These are phyloP conservation scores for Epinotia brunnichana DNA, from an alignment of 2,888 invertebrate genomes.

Conservation along the genomic window DNA sequence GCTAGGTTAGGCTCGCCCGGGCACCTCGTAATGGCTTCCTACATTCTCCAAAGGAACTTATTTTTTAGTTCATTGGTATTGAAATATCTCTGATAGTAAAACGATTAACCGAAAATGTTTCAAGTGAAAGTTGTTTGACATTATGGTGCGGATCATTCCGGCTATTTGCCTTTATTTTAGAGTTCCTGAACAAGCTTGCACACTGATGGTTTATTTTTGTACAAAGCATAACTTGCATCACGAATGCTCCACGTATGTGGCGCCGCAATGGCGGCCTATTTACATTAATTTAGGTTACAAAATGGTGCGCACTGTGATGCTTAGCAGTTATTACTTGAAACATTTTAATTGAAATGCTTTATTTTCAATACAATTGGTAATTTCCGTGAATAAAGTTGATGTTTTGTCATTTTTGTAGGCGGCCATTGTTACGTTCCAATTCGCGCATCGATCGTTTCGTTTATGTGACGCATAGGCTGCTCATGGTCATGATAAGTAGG, in stretches of 20 bases:
- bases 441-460: constrained; percentile 48
- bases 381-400: constrained; percentile 41
- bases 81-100: constrained; percentile 83
- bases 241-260: constrained; percentile 61
- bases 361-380: constrained; percentile 44
- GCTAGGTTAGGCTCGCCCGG: constrained; percentile 48
- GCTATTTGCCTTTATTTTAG: constrained; percentile 63
- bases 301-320: constrained; percentile 56
- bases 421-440: constrained; percentile 57
- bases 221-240: constrained; percentile 54
- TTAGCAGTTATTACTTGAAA: constrained; percentile 59
- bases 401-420: constrained; percentile 46
- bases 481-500: constrained; percentile 29
- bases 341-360: constrained; percentile 50
- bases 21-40: constrained; percentile 81
- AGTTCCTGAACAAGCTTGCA: constrained; percentile 53
- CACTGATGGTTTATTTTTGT: constrained; percentile 73
- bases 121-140: constrained; percentile 77
- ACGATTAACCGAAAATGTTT: constrained; percentile 66
- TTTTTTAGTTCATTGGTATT: constrained; percentile 60
- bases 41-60: constrained; percentile 68
- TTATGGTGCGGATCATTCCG: constrained; percentile 71
- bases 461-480: constrained; percentile 4
- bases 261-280: constrained; percentile 54
- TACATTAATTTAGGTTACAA: constrained; percentile 46